Percentiles rank a stretch among this genome's conserved stretches.
Conservation (phyloP, 2,888 invertebrate species). For the Caprella mutica region DNA sequence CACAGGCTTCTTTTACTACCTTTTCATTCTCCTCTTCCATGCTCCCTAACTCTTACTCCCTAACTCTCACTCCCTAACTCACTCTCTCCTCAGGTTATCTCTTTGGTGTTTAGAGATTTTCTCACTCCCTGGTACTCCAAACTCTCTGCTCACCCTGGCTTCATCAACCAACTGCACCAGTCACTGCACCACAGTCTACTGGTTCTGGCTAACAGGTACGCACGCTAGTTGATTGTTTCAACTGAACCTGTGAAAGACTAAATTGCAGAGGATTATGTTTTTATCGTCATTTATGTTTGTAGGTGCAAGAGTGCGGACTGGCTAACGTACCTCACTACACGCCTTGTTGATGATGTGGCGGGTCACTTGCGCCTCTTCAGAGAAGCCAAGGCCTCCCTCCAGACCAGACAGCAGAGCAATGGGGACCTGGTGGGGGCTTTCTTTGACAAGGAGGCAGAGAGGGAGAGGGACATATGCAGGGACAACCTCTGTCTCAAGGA, state of each 20-base stretch:
- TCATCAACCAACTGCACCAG: conserved; percentile 45
- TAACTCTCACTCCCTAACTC: conserved; percentile 16
- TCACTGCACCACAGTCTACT: conserved; percentile 35
- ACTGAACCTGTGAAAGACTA: no score
- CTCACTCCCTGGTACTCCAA: conserved; percentile 11
- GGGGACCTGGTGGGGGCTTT: conserved; percentile 59
- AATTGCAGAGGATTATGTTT: no score
- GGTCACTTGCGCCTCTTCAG: conserved; percentile 76
- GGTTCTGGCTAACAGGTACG: conserved; percentile 10
- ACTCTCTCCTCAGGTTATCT: conserved; percentile 18
- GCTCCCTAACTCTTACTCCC: conserved; percentile 12
- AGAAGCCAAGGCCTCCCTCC: conserved; percentile 52
- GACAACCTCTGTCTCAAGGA: conserved; percentile 58
- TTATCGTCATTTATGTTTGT: not conserved
- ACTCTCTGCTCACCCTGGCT: conserved; percentile 35
- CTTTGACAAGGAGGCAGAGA: conserved; percentile 76
- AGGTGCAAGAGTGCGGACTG: conserved; percentile 73
- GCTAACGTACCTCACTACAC: conserved; percentile 74
- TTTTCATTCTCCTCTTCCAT: no score
- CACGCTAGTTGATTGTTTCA: no score
- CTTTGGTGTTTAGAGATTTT: conserved; percentile 9
- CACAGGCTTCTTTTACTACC: no score
- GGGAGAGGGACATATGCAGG: conserved; percentile 69
- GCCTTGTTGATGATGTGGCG: conserved; percentile 79
- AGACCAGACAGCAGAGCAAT: conserved; percentile 37